These are phyloP conservation scores for Amphimedon queenslandica DNA, from an alignment of 37 sponge, comb jelly and placozoan species.

Conservation along the genomic window DNA sequence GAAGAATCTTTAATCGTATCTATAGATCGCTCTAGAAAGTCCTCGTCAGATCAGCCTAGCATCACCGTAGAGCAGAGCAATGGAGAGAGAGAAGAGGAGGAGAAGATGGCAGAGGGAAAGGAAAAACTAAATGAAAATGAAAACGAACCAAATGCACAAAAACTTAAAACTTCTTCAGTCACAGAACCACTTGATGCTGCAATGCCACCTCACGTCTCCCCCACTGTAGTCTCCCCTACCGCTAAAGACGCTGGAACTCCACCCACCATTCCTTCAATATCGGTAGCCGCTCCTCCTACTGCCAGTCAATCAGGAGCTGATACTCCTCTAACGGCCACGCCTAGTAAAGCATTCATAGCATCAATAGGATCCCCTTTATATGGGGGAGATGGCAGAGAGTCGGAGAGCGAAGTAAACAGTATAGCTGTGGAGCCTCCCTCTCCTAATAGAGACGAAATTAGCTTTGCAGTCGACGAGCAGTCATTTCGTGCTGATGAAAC, in stretches of 20 bases:
- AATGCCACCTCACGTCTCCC: neutral
- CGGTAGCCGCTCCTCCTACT: no score
- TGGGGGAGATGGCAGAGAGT: neutral
- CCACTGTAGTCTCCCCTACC: no score
- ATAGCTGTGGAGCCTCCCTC: conserved; percentile 1
- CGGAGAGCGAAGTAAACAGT: neutral
- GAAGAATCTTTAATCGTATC: neutral
- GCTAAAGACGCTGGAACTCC: no score
- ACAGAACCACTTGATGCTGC: neutral
- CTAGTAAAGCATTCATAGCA: no score
- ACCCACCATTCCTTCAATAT: no score
- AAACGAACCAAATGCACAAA: neutral
- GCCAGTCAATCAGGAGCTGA: no score
- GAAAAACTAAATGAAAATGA: neutral
- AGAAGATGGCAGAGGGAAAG: neutral
- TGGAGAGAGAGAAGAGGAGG: neutral
- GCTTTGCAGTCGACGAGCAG: neutral
- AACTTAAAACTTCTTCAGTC: neutral
- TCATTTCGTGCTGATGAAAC: neutral
- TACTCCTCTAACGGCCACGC: no score
- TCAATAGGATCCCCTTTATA: no score
- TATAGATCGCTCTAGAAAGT: neutral
- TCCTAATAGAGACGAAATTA: neutral
- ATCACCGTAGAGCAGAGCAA: neutral
- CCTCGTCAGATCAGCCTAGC: neutral